phyloP scores from a whole-genome alignment of 2,888 invertebrate species.

The Hartigia nigra region DNA sequence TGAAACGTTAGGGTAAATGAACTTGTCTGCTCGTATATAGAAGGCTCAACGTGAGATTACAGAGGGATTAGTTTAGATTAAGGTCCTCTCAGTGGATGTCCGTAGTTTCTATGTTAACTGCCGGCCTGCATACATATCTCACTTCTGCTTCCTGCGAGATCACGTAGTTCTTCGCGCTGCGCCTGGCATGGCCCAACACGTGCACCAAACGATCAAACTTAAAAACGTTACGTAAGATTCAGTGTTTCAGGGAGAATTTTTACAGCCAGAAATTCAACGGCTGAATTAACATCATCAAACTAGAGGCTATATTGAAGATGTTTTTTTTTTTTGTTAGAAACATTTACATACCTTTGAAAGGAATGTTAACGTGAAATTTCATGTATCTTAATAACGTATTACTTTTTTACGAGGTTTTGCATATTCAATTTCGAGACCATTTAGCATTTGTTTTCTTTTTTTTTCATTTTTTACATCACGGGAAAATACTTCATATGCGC shows the following conservation, averaged over 20 bases:
- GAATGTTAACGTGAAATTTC: neutral
- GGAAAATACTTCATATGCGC: too few relatives aligned
- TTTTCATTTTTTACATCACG: too few relatives aligned
- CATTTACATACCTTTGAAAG: accelerated
- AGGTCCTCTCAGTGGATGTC: slow-evolving; percentile 49
- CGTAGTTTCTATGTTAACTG: slow-evolving; percentile 58
- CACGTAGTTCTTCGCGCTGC: slow-evolving; percentile 19
- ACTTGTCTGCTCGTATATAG: slow-evolving; percentile 29
- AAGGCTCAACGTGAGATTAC: slow-evolving; percentile 44
- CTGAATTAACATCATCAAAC: neutral
- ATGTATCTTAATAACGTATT: too few relatives aligned
- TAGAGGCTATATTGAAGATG: neutral
- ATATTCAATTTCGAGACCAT: too few relatives aligned
- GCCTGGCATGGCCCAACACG: neutral
- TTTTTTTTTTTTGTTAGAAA: neutral
- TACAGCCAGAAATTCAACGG: neutral
- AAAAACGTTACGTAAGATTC: neutral
- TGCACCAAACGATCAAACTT: slow-evolving; percentile 9
- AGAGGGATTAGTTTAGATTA: slow-evolving; percentile 60
- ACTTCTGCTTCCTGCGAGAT: slow-evolving; percentile 31
- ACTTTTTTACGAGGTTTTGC: too few relatives aligned
- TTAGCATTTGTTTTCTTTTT: too few relatives aligned
- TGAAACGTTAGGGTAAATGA: slow-evolving; percentile 42
- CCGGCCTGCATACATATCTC: slow-evolving; percentile 53
- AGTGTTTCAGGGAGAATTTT: neutral